A percentile compares a stretch with the other conserved stretches of the same genome.
Evolutionary conservation across 2,113 vertebrate species (phyloP).

Genomic region (Ahaetulla prasina): DNA sequence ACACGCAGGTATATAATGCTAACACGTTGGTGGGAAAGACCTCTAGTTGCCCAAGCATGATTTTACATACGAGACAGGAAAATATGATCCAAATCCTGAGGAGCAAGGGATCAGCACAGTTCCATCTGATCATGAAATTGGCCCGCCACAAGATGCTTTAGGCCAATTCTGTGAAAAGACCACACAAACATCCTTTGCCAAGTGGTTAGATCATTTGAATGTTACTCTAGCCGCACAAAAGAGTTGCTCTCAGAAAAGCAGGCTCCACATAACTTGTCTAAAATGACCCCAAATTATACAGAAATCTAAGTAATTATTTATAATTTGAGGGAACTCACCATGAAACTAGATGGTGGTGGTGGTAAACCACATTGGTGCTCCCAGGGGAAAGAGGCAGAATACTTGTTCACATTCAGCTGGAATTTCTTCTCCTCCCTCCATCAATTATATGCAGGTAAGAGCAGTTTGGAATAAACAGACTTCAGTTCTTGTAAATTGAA

Average conservation of each 20-base stretch:
- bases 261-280: neutral
- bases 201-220: neutral
- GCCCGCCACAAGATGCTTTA: neutral
- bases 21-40: neutral
- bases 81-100: neutral
- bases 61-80: neutral
- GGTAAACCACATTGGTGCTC: neutral
- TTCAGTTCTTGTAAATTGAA: neutral
- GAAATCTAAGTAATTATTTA: neutral
- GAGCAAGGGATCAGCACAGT: neutral
- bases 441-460: neutral
- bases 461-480: neutral
- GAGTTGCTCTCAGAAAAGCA: neutral
- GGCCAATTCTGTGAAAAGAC: neutral
- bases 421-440: neutral
- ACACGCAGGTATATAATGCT: neutral
- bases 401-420: neutral
- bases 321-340: neutral
- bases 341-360: neutral
- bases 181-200: neutral
- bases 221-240: neutral
- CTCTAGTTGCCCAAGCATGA: neutral
- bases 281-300: neutral
- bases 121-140: neutral
- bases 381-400: neutral